These are phyloP conservation scores for Python bivittatus DNA, from an alignment of 2,113 vertebrate genomes.

Conservation along the genomic window DNA sequence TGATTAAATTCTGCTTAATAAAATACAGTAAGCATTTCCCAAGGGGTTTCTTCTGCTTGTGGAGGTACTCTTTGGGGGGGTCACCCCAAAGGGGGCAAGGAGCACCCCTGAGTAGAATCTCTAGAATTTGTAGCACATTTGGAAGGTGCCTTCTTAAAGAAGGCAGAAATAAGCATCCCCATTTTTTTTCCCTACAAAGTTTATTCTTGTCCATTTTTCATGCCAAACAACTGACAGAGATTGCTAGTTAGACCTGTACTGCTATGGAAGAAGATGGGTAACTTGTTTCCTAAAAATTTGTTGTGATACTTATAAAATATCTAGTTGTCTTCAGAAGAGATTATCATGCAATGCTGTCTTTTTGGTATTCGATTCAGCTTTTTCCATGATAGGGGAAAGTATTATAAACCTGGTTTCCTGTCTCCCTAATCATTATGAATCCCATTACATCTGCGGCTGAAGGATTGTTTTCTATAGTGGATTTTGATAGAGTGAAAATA, in stretches of 20 bases:
- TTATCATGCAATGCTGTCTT: not conserved
- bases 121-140: not conserved
- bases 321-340: conserved; percentile 9
- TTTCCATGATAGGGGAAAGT: not conserved
- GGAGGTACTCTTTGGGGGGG: not conserved
- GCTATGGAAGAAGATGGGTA: not conserved
- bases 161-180: not conserved
- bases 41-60: not conserved
- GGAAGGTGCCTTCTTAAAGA: not conserved
- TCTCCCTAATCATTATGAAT: not conserved
- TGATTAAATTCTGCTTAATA: not conserved
- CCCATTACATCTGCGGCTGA: not conserved
- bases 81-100: not conserved
- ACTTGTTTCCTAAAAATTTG: not conserved
- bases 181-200: not conserved
- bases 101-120: no score
- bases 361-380: conserved; percentile 4
- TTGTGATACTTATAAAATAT: not conserved
- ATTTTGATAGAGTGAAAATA: not conserved
- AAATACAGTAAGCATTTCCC: not conserved
- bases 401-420: rapidly evolving
- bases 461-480: not conserved
- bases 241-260: not conserved
- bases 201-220: not conserved
- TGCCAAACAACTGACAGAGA: not conserved